These are phyloP conservation scores for Xestia sexstrigata DNA, from an alignment of 2,888 invertebrate genomes.

Conservation along the genomic window DNA sequence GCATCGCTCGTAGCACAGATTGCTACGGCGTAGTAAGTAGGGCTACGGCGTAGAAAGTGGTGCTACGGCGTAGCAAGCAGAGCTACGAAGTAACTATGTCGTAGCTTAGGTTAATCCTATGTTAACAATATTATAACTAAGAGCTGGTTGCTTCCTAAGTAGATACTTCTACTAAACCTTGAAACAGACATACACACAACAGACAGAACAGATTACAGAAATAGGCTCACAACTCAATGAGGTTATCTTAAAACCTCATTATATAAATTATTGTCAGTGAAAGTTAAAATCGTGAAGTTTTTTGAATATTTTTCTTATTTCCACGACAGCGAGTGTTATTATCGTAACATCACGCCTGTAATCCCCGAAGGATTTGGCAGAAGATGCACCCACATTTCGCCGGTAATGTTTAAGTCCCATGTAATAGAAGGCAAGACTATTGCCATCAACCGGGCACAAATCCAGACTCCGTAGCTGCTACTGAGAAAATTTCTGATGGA, in stretches of 20 bases:
- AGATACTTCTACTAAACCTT: background rate
- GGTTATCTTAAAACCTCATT: background rate
- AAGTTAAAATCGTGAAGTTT: too few species aligned
- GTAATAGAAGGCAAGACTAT: too few species aligned
- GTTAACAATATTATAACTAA: background rate
- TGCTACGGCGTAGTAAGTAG: background rate
- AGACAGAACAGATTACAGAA: too few species aligned
- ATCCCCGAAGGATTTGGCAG: too few species aligned
- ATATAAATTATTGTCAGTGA: too few species aligned
- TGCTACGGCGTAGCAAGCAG: slow-evolving; percentile 2
- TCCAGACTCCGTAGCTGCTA: too few species aligned
- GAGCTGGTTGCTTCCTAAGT: background rate
- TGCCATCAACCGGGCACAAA: too few species aligned
- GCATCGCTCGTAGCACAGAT: background rate
- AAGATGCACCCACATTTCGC: too few species aligned
- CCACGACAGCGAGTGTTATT: background rate
- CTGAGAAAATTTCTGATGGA: background rate
- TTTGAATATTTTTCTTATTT: too few species aligned
- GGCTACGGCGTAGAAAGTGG: slow-evolving; percentile 11
- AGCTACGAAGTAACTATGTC: background rate
- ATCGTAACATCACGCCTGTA: background rate
- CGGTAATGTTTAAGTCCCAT: too few species aligned
- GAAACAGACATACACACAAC: too few species aligned
- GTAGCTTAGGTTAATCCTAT: background rate
- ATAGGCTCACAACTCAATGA: background rate